Conservation (phyloP, 1,140 invertebrate species). For the Sitodiplosis mosellana region DNA sequence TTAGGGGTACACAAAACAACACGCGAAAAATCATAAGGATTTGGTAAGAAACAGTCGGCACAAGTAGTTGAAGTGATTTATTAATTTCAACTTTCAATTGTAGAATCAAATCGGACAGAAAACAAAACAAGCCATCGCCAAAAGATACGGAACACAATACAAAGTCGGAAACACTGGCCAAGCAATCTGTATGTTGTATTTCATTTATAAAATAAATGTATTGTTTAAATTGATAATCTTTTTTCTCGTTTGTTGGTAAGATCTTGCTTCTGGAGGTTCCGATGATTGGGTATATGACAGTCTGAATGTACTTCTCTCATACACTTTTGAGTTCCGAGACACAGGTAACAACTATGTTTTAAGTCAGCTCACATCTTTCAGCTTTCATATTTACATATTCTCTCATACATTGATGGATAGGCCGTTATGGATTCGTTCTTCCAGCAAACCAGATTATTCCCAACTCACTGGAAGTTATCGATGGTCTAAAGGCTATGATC, state of each 20-base stretch:
- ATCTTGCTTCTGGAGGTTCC: slow-evolving; percentile 33
- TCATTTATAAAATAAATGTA: slow-evolving; percentile 2
- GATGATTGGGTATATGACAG: slow-evolving; percentile 54
- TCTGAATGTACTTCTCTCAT: slow-evolving; percentile 42
- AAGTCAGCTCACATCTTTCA: too few relatives aligned
- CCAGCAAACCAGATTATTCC: slow-evolving; percentile 53
- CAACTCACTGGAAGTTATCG: slow-evolving; percentile 49
- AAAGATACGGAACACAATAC: slow-evolving; percentile 27
- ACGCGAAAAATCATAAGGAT: slow-evolving; percentile 17
- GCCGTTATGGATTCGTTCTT: slow-evolving; percentile 51
- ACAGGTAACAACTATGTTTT: slow-evolving; percentile 26
- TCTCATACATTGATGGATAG: too few relatives aligned
- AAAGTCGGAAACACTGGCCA: slow-evolving; percentile 29
- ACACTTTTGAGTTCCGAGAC: slow-evolving; percentile 44
- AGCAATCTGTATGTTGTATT: slow-evolving; percentile 26
- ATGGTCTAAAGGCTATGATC: slow-evolving; percentile 37
- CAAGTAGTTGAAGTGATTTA: background rate
- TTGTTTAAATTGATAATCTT: too few relatives aligned
- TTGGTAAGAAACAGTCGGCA: slow-evolving; percentile 6
- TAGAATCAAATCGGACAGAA: slow-evolving; percentile 17
- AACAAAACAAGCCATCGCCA: slow-evolving; percentile 21
- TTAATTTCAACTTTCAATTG: background rate
- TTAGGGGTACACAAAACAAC: slow-evolving; percentile 16
- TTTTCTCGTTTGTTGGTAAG: slow-evolving; percentile 9
- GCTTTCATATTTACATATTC: background rate